A percentile compares a stretch with the other conserved stretches of the same genome.
These are phyloP conservation scores for Saturnia japonica DNA, from an alignment of 2,888 invertebrate species.

Conservation along the genomic window DNA sequence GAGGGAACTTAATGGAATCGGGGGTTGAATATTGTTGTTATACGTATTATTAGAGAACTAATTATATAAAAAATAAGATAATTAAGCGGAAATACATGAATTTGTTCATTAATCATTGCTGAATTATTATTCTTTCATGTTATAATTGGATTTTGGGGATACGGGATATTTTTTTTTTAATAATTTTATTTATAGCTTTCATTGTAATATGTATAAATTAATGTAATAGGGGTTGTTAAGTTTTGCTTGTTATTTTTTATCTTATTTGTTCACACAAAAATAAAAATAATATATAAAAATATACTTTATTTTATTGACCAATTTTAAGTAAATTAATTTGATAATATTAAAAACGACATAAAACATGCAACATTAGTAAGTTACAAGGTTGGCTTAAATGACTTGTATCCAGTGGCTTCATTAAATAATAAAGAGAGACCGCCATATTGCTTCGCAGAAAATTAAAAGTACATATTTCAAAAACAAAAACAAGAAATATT, in stretches of 20 bases:
- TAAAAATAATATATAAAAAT: not conserved
- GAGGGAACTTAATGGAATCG: not conserved
- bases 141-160: not conserved
- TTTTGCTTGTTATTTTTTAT: slow-evolving; percentile 7
- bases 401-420: no score
- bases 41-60: not conserved
- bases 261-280: slow-evolving; percentile 12
- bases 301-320: not conserved
- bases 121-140: not conserved
- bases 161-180: not conserved
- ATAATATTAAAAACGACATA: not conserved
- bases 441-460: not conserved
- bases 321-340: not conserved
- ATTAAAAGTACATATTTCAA: no score
- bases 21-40: not conserved
- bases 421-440: no score
- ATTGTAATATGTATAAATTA: slow-evolving; percentile 4
- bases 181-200: not conserved
- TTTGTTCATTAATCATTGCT: not conserved
- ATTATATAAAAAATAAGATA: not conserved
- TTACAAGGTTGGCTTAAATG: no score
- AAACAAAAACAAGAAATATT: no score
- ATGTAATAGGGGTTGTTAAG: not conserved
- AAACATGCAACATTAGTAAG: not conserved
- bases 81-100: not conserved